These are phyloP conservation scores for Patiria miniata DNA, from an alignment of 35 echinoderm and acorn worm genomes.

Conservation along the genomic window DNA sequence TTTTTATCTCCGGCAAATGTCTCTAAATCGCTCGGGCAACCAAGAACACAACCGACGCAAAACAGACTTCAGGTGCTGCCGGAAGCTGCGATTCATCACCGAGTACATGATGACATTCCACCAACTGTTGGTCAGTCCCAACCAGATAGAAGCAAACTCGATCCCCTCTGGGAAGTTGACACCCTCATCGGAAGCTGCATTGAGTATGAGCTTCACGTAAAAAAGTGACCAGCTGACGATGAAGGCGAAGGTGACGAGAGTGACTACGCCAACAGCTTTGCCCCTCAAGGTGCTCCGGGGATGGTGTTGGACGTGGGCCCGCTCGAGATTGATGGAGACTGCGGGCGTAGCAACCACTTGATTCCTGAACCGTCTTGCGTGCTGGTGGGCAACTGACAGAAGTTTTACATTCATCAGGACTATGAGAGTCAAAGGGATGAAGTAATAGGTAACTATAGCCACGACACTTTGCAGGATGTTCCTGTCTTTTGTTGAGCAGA, in stretches of 20 bases:
- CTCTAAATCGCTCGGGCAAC: background rate
- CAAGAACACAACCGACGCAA: background rate
- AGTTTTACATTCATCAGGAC: conserved; percentile 3
- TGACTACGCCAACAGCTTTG: conserved; percentile 6
- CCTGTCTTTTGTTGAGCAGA: background rate
- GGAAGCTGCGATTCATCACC: conserved; percentile 5
- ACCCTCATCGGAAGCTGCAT: background rate
- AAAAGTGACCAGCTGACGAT: conserved; percentile 4
- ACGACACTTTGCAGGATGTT: background rate
- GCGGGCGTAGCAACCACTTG: background rate
- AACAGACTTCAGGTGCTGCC: background rate
- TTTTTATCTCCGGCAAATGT: too few relatives aligned
- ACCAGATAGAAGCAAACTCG: background rate
- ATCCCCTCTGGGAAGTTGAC: background rate
- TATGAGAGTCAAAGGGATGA: background rate
- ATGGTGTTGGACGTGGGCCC: background rate
- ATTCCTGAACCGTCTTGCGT: background rate
- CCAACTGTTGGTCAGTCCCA: conserved; percentile 9
- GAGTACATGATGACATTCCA: conserved; percentile 16
- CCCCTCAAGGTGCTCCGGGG: background rate
- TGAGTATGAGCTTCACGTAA: background rate
- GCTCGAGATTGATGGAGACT: too few relatives aligned
- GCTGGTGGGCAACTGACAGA: background rate
- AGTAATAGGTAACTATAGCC: background rate
- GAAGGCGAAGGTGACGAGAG: conserved; percentile 8